Conservation (phyloP, 2,888 invertebrate genomes). For the Melanargia galathea region DNA sequence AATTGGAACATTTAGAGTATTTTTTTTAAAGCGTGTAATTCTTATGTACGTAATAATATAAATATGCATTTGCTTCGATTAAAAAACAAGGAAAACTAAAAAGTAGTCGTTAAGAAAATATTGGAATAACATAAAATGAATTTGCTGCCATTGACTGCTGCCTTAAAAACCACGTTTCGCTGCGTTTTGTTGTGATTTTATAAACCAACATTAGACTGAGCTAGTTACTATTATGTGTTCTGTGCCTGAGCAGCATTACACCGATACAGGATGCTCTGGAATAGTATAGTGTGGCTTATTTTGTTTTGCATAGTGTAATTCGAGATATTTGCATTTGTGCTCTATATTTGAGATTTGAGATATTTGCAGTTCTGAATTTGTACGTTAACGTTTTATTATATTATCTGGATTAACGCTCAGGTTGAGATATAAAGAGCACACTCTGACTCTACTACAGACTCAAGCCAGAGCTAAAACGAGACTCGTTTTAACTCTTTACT, state of each 20-base stretch:
- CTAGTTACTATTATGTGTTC: not conserved
- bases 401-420: not conserved
- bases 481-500: no score
- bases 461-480: no score
- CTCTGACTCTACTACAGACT: no score
- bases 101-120: not conserved
- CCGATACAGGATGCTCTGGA: not conserved
- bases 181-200: not conserved
- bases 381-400: no score
- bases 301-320: constrained; percentile 33
- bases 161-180: not conserved
- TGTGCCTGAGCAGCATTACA: not conserved
- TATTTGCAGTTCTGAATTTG: not conserved
- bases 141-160: not conserved
- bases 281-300: constrained; percentile 33
- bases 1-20: not conserved
- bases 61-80: not conserved
- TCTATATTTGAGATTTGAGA: no score
- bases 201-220: not conserved
- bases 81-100: not conserved
- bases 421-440: no score
- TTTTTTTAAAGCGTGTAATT: not conserved
- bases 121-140: not conserved
- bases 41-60: not conserved
- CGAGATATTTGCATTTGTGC: constrained; percentile 10